Percentiles rank a stretch among this genome's conserved stretches.
phyloP scores from a whole-genome alignment of 2,113 vertebrate species.

The Psittacula cyanocephala region DNA sequence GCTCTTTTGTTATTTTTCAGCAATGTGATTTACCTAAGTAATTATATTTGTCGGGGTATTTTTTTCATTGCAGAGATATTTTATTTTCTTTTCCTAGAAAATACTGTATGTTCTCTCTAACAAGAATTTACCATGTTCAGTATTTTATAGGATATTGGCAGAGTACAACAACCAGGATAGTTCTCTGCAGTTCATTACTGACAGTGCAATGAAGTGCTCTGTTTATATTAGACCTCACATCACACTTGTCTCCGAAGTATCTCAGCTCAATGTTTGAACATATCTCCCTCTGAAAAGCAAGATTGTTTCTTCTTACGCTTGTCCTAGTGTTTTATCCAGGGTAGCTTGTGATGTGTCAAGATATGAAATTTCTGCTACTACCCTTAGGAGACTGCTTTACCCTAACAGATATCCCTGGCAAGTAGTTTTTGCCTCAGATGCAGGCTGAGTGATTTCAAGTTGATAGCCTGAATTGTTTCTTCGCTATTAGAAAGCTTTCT shows the following conservation, averaged over 20 bases:
- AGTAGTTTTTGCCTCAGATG: not conserved
- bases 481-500: not conserved
- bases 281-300: not conserved
- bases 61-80: not conserved
- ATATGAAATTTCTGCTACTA: not conserved
- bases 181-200: not conserved
- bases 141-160: not conserved
- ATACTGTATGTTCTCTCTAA: not conserved
- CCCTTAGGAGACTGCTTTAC: not conserved
- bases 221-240: constrained; percentile 36
- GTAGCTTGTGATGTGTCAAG: not conserved
- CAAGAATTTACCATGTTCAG: not conserved
- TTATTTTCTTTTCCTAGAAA: not conserved
- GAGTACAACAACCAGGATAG: not conserved
- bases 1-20: not conserved
- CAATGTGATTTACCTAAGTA: not conserved
- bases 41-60: not conserved
- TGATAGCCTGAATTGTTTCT: not conserved
- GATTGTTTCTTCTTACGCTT: not conserved
- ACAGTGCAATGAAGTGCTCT: not conserved
- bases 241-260: not conserved
- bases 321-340: not conserved
- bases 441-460: not conserved
- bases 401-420: not conserved
- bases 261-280: not conserved